Base-by-base conservation (phyloP, 2,113 vertebrate species). In the Toxostoma redivivum region DNA sequence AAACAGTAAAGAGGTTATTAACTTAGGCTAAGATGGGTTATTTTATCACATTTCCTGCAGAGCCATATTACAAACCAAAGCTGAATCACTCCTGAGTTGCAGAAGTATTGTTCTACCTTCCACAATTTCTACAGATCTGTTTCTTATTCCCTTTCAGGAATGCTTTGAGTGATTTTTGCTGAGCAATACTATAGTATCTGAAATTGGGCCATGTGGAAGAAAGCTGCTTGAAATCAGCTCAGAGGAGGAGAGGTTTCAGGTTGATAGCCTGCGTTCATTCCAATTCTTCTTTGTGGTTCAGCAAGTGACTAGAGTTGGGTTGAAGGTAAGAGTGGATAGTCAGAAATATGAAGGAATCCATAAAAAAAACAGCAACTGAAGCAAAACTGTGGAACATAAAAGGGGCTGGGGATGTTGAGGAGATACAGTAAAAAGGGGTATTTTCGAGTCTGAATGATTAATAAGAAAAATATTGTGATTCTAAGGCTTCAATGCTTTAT, bases 11-110 rank as follows among this genome's bases (percentile, higher is more conserved):
- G 8, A 95, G 77, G 51, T 90, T 94, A 92, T 95, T 95, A 95
- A 82, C 70, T 81, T 62, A 57, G 40, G 38, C 28, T 86, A 66
- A 67, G 67, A 53, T 48, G 86, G 16, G 12, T 61, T 85, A 72
- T 94, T 92, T 94, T 93, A 86, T 92, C 96, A 25, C 54, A 83
- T 95, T 96, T 97, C 38, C 58, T 93, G 80, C 38, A 62, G 65
- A 96, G 42, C 77, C 47, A 45, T 33, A 9, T 61, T 95, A 57
- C 14, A 88, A 79, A 58, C 60, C 44, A 83, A 95, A 94, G 60
- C 67, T 80, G 60, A 96, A 83, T 96, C 82, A 97, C 93, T 96
- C 60, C 38, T 77, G 50, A 96, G 33, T 44, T 90, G 37, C 42
- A 56, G 45, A 92, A 76, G 9, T 53, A 61, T 84, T 95, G 38